Base-by-base conservation (phyloP, 1,140 invertebrate species). In the Drosophila nebulosa region DNA sequence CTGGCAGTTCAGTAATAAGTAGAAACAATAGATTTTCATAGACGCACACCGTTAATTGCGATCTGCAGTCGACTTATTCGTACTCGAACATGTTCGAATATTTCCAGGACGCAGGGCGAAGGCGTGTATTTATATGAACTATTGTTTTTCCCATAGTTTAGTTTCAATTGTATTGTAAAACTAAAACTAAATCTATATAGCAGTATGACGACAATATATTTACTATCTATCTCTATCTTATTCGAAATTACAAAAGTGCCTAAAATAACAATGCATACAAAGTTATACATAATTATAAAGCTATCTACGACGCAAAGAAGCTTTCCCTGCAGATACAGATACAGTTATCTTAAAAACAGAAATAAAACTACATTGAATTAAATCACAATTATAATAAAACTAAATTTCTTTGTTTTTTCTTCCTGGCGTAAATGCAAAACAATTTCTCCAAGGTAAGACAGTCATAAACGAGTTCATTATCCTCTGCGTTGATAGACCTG, bases 191-290 rank as follows among this genome's bases (percentile, higher is more conserved):
- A n/a, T n/a, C n/a, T n/a, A n/a, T n/a, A n/a, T n/a, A 56, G 27
- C 24, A 42, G 14, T 24, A 59, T 65, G 46, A 42, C 51, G 63
- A 69, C 67, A 69, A 62, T 68, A 68, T 75, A 50, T 55, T 18
- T 58, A 68, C 65, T 52, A 62, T 57, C 59, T 63, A 42, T 57
- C 59, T 63, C 24, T 39, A 70, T 59, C 36, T 51, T 50, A 70
- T 36, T 65, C 36, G 24, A 61, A 67, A 70, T 69, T 77, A 74
- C 71, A 60, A 70, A 79, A 79, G 78, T 79, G 78, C 78, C 78
- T 78, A 78, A 60, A 71, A 56, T 59, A 66, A 64, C 52, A 55
- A 55, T 55, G 52, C 52, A 67, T 39, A 39, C 24, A 70, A 78
- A 67, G 46, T 55, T 46, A 46, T 46, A 46, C 39, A 46, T 59